Base-by-base conservation (phyloP, 2,888 invertebrate genomes). In the Eristalis intricaria region DNA sequence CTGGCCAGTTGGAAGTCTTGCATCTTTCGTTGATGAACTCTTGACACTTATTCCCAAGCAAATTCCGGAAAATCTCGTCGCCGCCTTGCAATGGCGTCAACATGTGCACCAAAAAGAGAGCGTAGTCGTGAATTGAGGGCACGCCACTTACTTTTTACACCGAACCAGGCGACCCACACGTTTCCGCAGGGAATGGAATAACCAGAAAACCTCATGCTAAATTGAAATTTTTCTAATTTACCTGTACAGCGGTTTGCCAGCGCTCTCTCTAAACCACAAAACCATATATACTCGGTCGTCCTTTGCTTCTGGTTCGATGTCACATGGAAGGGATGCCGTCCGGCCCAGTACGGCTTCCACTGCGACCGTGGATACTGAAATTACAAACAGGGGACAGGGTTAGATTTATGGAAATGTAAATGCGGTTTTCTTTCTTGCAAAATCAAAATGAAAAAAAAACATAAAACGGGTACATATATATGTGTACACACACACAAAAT, bases 251-350 rank as follows among this genome's bases (percentile, higher is more conserved):
- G 98, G 98, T 93, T 97, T 97, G 89, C 96, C 96, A 74, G 96
- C 96, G 90, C 96, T 96, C 92, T 97, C 97, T 89, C 97, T 95
- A 93, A 97, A 98, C 98, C 98, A 98, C 74, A 98, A 95, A 90
- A 98, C 97, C 97, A 98, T 97, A 93, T 97, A 97, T 85, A 98
- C 97, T 88, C 97, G 95, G 93, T 98, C 98, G 90, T 97, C 97
- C 90, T 95, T 95, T 78, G 96, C 95, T 92, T 96, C 95, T 76
- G 97, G 97, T 90, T 96, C 96, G 93, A 98, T 97, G 94, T 98
- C 97, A 94, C 98, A 98, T 50, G 98, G 98, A 90, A 98, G 93
- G 71, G 96, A 96, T 81, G 97, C 97, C 89, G 96, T 97, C 73
- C 96, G 95, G 8, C 97, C 97, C 89, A 97, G 94, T 61, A 98